Conservation (phyloP, 2,797 vertebrate species). For the Poeciliopsis paucimaculata region DNA sequence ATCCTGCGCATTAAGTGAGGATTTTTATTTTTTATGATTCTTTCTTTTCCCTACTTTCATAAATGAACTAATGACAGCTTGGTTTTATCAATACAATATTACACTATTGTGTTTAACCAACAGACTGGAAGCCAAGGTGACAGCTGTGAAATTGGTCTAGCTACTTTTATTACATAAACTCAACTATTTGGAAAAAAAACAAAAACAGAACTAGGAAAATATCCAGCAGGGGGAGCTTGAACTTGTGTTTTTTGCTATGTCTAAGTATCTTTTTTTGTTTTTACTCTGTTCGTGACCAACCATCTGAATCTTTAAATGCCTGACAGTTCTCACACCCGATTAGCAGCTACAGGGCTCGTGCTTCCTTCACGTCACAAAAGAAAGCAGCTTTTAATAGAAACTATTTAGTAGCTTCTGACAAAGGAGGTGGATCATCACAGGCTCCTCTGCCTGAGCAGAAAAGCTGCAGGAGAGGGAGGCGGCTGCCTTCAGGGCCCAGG, state of each 20-base stretch:
- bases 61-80: not conserved
- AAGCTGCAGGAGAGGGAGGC: conserved; percentile 37
- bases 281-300: not conserved
- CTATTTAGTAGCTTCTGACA: conserved; percentile 48
- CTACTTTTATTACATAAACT: not conserved
- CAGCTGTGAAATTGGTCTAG: not conserved
- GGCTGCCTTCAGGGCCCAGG: conserved; percentile 9
- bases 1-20: not conserved
- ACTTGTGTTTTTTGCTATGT: not conserved
- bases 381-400: conserved; percentile 27
- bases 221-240: not conserved
- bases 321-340: not conserved
- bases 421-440: conserved; percentile 34
- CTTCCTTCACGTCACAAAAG: conserved; percentile 5
- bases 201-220: not conserved
- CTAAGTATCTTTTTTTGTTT: not conserved
- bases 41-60: not conserved
- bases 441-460: conserved; percentile 16
- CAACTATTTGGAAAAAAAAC: not conserved
- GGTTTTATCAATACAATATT: not conserved
- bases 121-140: not conserved
- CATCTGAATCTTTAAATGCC: not conserved
- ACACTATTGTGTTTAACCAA: not conserved
- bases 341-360: conserved; percentile 27
- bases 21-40: not conserved